phyloP scores from a whole-genome alignment of 1,140 invertebrate species.

The Archivesica marissinica region DNA sequence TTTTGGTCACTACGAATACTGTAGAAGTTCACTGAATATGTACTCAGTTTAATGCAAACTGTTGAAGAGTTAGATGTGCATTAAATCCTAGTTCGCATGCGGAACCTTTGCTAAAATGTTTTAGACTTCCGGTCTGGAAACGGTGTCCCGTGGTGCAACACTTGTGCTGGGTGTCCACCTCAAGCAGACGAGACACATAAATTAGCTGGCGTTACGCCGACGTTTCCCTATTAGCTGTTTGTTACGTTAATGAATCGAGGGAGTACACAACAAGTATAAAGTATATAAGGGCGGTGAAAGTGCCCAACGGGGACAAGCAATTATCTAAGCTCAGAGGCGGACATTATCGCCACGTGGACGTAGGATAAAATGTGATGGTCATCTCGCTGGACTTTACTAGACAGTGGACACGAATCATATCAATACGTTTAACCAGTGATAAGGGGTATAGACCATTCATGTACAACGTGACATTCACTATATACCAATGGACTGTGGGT shows the following conservation, averaged over 20 bases:
- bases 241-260: slow-evolving; percentile 39
- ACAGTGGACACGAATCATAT: slow-evolving; percentile 26
- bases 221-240: slow-evolving; percentile 27
- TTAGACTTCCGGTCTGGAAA: slow-evolving; percentile 23
- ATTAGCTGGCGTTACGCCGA: slow-evolving; percentile 20
- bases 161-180: slow-evolving; percentile 33
- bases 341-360: slow-evolving; percentile 29
- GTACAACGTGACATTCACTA: slow-evolving; percentile 3
- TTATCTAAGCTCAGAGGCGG: slow-evolving; percentile 4
- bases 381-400: slow-evolving; percentile 33
- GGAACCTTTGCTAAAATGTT: not conserved
- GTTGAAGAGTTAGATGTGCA: not conserved
- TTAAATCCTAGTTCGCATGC: not conserved
- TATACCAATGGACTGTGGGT: not conserved
- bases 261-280: slow-evolving; percentile 22
- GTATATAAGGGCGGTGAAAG: slow-evolving; percentile 12
- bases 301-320: slow-evolving; percentile 26
- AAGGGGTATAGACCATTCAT: slow-evolving; percentile 15
- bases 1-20: not conserved
- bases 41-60: not conserved
- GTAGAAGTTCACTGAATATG: not conserved
- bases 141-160: slow-evolving; percentile 19
- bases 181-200: slow-evolving; percentile 30
- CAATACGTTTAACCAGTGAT: not conserved
- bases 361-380: slow-evolving; percentile 47